These are phyloP conservation scores for Epistrophe grossulariae DNA, from an alignment of 2,888 invertebrate species.

Conservation along the genomic window DNA sequence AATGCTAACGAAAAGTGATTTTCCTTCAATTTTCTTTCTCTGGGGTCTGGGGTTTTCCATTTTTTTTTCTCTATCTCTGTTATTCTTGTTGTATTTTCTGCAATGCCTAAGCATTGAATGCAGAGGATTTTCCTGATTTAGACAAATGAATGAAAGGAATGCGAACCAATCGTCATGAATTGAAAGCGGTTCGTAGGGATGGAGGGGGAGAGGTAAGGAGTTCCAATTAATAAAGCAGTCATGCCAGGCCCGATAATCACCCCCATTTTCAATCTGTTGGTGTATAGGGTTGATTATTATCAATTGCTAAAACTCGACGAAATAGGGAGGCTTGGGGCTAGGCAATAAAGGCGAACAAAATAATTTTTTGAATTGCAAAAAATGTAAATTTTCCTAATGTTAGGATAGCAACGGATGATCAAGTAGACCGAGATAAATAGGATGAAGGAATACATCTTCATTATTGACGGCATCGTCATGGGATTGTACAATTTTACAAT, in stretches of 20 bases:
- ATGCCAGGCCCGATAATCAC: constrained; percentile 16
- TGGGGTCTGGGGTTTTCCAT: constrained; percentile 8
- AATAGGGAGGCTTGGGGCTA: constrained; percentile 2
- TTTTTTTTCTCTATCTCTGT: constrained; percentile 2
- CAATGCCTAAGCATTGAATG: constrained; percentile 23
- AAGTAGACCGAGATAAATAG: neutral
- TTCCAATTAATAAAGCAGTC: constrained; percentile 56
- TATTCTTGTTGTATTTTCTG: neutral
- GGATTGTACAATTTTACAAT: neutral
- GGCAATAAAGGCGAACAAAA: constrained; percentile 5
- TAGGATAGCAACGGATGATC: neutral
- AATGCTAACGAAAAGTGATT: constrained; percentile 41
- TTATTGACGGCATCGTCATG: constrained; percentile 36
- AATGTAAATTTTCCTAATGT: constrained; percentile 52
- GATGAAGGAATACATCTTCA: constrained; percentile 46
- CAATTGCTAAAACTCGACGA: constrained; percentile 27
- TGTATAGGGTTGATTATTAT: constrained; percentile 60
- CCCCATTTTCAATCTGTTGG: constrained; percentile 16
- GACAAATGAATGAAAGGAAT: constrained; percentile 50
- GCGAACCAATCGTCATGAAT: constrained; percentile 18
- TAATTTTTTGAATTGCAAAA: constrained; percentile 54
- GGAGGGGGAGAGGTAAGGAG: neutral
- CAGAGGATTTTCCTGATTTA: constrained; percentile 48
- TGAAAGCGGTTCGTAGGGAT: neutral
- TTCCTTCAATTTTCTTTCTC: constrained; percentile 47